Percentiles rank a stretch among this genome's conserved stretches.
Evolutionary conservation across 2,113 vertebrate genomes (phyloP).

Genomic region (Oreochromis aureus): DNA sequence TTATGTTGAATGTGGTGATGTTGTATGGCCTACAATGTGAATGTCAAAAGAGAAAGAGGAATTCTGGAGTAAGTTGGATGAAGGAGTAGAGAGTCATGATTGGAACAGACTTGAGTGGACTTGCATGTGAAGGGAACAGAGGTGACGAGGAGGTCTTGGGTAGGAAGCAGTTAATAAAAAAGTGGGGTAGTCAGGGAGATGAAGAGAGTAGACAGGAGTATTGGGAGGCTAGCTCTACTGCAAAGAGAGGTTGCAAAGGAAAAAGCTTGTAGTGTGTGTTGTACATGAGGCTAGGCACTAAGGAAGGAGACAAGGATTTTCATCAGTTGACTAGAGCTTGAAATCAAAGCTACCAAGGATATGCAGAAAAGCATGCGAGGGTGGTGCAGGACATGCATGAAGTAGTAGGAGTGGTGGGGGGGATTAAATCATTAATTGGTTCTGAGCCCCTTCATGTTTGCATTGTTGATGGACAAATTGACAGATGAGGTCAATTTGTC

Average conservation of each 20-base stretch:
- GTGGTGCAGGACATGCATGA: neutral
- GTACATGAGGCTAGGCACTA: neutral
- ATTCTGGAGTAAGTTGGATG: neutral
- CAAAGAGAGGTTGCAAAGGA: neutral
- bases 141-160: neutral
- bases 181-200: neutral
- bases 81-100: neutral
- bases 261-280: neutral
- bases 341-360: neutral
- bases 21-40: neutral
- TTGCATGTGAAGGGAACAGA: neutral
- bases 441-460: neutral
- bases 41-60: neutral
- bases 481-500: neutral
- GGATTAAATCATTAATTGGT: neutral
- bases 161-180: neutral
- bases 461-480: neutral
- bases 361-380: neutral
- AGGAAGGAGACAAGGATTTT: neutral
- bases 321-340: no score
- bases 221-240: neutral
- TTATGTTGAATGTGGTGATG: neutral
- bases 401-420: neutral
- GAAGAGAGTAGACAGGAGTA: neutral
- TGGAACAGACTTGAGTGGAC: neutral